A percentile compares a stretch with the other conserved stretches of the same genome.
Evolutionary conservation across 1,140 invertebrate species (phyloP).

Genomic region (Teleopsis dalmanni): DNA sequence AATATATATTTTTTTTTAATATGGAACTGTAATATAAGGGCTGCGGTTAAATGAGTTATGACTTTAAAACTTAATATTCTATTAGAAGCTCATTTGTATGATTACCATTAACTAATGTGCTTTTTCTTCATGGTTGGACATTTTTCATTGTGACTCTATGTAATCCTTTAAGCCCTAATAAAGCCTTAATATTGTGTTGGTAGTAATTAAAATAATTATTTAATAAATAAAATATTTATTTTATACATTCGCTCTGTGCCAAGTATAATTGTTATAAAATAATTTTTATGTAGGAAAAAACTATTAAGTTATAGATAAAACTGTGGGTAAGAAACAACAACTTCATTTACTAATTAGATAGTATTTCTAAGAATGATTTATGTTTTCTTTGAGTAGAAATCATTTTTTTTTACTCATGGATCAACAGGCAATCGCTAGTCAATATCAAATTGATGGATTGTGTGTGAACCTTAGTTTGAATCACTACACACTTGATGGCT

Average conservation of each 20-base stretch:
- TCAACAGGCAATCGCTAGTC: no score
- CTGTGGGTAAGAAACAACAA: no score
- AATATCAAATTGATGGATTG: no score
- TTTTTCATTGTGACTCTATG: background rate
- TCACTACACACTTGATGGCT: no score
- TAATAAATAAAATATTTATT: background rate
- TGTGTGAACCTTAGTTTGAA: no score
- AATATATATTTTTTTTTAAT: background rate
- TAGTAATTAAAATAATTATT: background rate
- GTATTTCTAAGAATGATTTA: no score
- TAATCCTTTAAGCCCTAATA: background rate
- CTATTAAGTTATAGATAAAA: no score
- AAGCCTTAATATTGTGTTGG: background rate
- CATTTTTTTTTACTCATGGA: no score
- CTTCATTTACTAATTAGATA: no score
- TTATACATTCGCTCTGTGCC: background rate
- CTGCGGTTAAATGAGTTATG: background rate
- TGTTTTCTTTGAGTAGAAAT: no score
- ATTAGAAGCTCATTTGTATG: conserved; percentile 43
- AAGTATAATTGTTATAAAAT: no score
- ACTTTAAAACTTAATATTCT: conserved; percentile 37
- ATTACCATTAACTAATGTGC: conserved; percentile 38
- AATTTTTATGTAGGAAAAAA: conserved; percentile 1
- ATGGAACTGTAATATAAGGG: background rate
- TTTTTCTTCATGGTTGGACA: background rate